Conservation (phyloP, 2,888 invertebrate species). For the Himalopsyche anomala region DNA sequence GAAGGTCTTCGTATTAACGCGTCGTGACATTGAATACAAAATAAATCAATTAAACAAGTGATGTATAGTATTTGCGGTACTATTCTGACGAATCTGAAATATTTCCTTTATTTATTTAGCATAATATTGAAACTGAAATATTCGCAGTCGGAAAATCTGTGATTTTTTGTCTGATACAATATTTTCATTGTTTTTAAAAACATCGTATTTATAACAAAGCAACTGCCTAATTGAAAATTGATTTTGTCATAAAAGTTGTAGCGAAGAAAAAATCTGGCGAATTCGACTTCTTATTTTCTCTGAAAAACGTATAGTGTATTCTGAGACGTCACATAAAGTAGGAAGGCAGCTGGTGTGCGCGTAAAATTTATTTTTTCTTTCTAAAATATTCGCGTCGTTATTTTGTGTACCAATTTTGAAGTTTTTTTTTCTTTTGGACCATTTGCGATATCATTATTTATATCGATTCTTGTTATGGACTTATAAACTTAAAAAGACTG, state of each 20-base stretch:
- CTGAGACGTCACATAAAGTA: conserved; percentile 4
- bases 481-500: too few species aligned
- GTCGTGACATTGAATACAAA: too few species aligned
- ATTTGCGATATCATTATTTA: conserved; percentile 16
- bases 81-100: too few species aligned
- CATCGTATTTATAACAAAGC: background rate
- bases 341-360: background rate
- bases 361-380: conserved; percentile 8
- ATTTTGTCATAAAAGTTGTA: conserved; percentile 1
- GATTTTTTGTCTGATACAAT: background rate
- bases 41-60: too few species aligned
- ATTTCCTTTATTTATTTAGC: too few species aligned
- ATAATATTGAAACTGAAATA: background rate
- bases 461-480: background rate
- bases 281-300: background rate
- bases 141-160: background rate
- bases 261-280: background rate
- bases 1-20: too few species aligned
- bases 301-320: conserved; percentile 1
- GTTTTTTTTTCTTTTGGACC: background rate
- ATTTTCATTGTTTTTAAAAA: background rate
- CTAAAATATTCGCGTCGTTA: conserved; percentile 8
- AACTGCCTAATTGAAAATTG: conserved; percentile 15
- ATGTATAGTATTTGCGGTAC: too few species aligned
- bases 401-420: conserved; percentile 15